Base-by-base conservation (phyloP, 2,797 vertebrate species). In the Propithecus perrieri region DNA sequence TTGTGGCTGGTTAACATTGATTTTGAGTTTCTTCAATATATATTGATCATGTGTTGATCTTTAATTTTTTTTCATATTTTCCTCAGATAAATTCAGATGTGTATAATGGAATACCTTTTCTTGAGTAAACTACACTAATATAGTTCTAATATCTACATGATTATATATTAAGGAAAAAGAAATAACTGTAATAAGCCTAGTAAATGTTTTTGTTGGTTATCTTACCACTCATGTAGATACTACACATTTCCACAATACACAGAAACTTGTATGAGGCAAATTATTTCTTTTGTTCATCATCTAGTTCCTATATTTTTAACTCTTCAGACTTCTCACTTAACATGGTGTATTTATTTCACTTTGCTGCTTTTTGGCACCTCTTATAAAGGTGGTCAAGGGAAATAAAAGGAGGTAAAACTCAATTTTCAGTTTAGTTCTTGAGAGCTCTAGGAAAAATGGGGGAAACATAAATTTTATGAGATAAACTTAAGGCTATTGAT, bases 371-470 rank as follows among this genome's bases (percentile, higher is more conserved):
- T 79, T 67, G 78, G n/a, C 11, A 43, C 48, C 57, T 83, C 48
- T 74, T 84, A 15, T 4, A 22, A 89, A 90, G 17, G 28, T 74
- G 43, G n/a, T 38, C 33, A 41, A 35, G 7, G 35, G 26, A 75
- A 83, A 43, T 92, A 69, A 92, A 92, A 92, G 55, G 57, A 94
- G 12, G 28, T n/a, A 63, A 93, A 92, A 71, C 76, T 86, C 13
- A 65, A 11, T 76, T 97, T 93, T 91, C 38, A 75, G 30, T 72
- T 89, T 63, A 61, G 55, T 84, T 95, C 81, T 72, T 89, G 20
- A 91, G 81, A 91, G 48, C 14, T 72, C 17, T 80, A n/a, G 55
- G 76, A 26, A 55, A 59, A 79, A 72, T 33, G n/a, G 59, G 43
- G 33, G 7, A 79, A 69, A 79, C 59, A 85, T 41, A 67, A 13